Evolutionary conservation across 2,888 invertebrate species (phyloP), one percentile per base, ranked within the genome.

Genomic region (Drosophila glabriapex): DNA sequence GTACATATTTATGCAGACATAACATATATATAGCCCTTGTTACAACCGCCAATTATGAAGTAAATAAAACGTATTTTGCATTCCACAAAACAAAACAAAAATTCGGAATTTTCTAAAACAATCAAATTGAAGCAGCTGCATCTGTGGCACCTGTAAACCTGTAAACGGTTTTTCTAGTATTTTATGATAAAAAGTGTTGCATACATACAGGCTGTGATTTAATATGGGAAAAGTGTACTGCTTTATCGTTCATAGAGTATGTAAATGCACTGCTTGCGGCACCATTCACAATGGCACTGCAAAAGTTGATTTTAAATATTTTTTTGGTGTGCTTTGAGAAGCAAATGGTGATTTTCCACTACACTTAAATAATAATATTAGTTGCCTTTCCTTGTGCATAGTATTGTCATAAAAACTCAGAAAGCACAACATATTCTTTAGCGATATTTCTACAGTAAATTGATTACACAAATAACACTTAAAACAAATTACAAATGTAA

Each of bases 21-120:
- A 16, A 46, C 29, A 53, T 43, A 50, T 19, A 22, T 25, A 58
- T 54, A 52, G 22, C 22, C 49, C 46, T 65, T 52, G 37, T 31
- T 58, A 61, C 37, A 55, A 52, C 25, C 25, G 31, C 22, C 39
- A 29, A 39, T 52, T 35, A 25, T 31, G 6, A 58, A 58, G 3
- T 58, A 33, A 77, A 69, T 77, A 75, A 80, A 69, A 25, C 10
- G 19, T 12, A 66, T 63, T 64, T 66, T 62, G 76, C 76, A 74
- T 69, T 65, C 67, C 66, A 75, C 49, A 65, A 69, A 22, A 14
- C 22, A 28, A 64, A 35, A 58, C 29, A 46, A 4, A 46, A 33
- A 22, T 7, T 22, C 22, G 0, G 10, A 1, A 10, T 28, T 50
- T 28, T 50, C 10, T 28, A 19, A 10, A 5, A 28, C 16, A 28